A percentile compares a stretch with the other conserved stretches of the same genome.
Evolutionary conservation across 2,113 vertebrate genomes (phyloP).

Genomic region (Vanacampus margaritifer): DNA sequence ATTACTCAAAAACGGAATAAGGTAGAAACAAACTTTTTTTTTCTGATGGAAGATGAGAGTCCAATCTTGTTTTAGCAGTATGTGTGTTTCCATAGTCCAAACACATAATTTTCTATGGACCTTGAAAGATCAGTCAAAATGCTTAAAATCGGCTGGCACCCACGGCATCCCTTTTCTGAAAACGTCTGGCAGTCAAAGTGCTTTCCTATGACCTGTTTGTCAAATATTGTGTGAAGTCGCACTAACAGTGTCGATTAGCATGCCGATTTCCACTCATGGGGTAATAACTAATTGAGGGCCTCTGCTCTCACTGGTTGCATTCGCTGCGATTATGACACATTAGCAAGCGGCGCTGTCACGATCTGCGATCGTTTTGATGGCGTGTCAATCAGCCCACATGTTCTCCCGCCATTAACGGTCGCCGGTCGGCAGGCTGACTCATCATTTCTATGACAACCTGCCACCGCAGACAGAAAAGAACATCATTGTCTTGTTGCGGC

Average conservation of each 20-base stretch:
- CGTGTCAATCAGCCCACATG: conserved; percentile 41
- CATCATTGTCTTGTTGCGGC: background rate
- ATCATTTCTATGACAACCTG: conserved; percentile 66
- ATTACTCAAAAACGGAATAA: too few species aligned
- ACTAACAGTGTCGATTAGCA: background rate
- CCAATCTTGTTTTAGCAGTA: too few species aligned
- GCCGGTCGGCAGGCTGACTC: conserved; percentile 43
- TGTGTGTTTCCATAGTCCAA: too few species aligned
- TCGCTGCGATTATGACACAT: conserved; percentile 6
- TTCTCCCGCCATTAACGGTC: conserved; percentile 33
- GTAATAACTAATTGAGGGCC: background rate
- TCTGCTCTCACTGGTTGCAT: conserved; percentile 1
- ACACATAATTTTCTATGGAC: too few species aligned
- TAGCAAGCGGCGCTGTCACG: conserved; percentile 9
- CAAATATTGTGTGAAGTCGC: background rate
- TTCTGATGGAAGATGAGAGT: too few species aligned
- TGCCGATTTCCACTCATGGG: background rate
- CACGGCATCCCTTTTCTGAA: too few species aligned
- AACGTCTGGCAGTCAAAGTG: too few species aligned
- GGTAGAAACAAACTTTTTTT: too few species aligned
- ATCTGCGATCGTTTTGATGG: conserved; percentile 16
- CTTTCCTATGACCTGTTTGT: background rate
- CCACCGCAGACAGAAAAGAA: conserved; percentile 17
- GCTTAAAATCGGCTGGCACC: too few species aligned
- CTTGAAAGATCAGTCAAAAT: too few species aligned